Evolutionary conservation across 2,113 vertebrate genomes (phyloP).

Genomic region (Prolemur simus): DNA sequence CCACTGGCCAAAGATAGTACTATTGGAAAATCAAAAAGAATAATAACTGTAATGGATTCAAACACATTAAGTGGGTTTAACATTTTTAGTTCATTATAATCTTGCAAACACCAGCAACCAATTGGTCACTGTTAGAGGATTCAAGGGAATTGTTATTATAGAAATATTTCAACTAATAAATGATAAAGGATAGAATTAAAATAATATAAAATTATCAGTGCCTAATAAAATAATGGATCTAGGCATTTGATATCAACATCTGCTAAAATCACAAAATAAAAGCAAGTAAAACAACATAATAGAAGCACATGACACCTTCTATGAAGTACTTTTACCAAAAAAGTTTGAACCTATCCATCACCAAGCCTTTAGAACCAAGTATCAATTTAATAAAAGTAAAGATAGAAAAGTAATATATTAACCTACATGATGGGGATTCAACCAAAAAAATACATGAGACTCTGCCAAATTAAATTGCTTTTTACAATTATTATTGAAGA

Average conservation of each 20-base stretch:
- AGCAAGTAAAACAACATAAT: neutral
- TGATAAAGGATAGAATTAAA: neutral
- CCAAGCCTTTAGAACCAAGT: neutral
- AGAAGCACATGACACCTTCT: neutral
- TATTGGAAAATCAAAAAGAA: neutral
- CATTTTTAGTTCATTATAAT: neutral
- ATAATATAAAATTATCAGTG: neutral
- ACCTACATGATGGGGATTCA: neutral
- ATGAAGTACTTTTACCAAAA: neutral
- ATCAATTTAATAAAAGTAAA: neutral
- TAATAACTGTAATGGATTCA: neutral
- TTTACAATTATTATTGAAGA: neutral
- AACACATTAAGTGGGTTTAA: neutral
- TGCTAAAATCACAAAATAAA: neutral
- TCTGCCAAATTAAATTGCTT: neutral
- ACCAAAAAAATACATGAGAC: neutral
- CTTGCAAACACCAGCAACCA: neutral
- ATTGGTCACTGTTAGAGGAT: neutral
- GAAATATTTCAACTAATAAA: neutral
- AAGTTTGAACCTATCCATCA: neutral
- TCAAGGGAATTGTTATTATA: neutral
- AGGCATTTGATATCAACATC: neutral
- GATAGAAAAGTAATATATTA: neutral
- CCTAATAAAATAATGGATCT: neutral
- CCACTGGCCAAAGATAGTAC: neutral